Evolutionary conservation across 2,113 vertebrate genomes (phyloP).

Genomic region (Neodontobutis hainanensis): DNA sequence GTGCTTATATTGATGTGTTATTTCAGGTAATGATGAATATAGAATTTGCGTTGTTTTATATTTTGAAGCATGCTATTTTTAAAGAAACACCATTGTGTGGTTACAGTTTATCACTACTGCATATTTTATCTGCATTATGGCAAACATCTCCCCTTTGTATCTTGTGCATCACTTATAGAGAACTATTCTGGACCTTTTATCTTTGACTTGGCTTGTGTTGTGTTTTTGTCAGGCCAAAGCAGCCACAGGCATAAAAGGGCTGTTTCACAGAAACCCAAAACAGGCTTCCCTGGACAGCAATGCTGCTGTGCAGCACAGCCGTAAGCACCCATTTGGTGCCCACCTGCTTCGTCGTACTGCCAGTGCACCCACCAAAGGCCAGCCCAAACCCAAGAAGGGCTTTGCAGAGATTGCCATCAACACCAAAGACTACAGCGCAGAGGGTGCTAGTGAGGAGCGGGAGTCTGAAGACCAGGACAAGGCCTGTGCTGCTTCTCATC

Average conservation of each 20-base stretch:
- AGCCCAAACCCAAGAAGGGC: conserved; percentile 88
- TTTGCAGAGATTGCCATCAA: conserved; percentile 88
- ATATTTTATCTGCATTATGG: conserved; percentile 12
- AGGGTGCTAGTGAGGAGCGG: conserved; percentile 82
- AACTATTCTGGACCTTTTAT: not conserved
- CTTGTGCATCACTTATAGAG: not conserved
- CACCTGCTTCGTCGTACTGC: conserved; percentile 94
- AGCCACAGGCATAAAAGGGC: conserved; percentile 94
- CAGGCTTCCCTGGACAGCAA: conserved; percentile 99
- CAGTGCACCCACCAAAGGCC: conserved; percentile 94
- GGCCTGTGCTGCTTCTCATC: conserved; percentile 66
- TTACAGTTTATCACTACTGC: conserved; percentile 23
- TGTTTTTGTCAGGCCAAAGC: conserved; percentile 86
- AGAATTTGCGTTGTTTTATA: not conserved
- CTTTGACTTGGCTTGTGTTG: conserved; percentile 33
- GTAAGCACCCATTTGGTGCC: conserved; percentile 92
- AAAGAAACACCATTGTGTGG: not conserved
- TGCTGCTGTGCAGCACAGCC: conserved; percentile 89
- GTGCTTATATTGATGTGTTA: conserved; percentile 22
- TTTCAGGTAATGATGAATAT: not conserved
- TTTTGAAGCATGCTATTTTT: conserved; percentile 44
- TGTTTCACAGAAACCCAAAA: conserved; percentile 98
- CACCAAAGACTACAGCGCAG: conserved; percentile 85
- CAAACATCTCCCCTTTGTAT: not conserved
- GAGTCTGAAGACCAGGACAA: conserved; percentile 73